phyloP scores from a whole-genome alignment of 1,140 invertebrate species.

The Halictus rubicundus region DNA sequence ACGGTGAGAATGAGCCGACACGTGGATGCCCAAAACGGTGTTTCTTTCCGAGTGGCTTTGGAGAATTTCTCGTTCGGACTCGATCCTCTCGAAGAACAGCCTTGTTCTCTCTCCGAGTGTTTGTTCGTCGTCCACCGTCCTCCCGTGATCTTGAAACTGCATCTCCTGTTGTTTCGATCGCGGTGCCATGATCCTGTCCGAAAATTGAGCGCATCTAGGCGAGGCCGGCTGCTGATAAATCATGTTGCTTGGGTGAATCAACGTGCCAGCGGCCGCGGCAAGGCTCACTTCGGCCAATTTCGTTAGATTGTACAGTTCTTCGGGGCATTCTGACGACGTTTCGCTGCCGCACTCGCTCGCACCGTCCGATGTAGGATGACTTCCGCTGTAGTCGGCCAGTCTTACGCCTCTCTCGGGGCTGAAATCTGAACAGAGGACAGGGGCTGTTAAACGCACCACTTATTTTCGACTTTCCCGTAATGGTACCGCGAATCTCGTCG shows the following conservation, averaged over 20 bases:
- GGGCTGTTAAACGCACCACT: background rate
- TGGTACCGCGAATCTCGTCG: background rate
- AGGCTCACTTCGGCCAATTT: conserved; percentile 87
- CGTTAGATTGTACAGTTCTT: conserved; percentile 88
- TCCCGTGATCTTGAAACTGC: conserved; percentile 20
- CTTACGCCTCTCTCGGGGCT: conserved; percentile 74
- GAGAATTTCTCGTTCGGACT: conserved; percentile 72
- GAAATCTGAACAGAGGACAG: conserved; percentile 64
- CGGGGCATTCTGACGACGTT: conserved; percentile 81
- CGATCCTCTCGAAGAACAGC: conserved; percentile 75
- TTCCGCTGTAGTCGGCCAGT: conserved; percentile 72
- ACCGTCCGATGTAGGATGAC: conserved; percentile 77
- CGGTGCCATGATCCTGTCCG: conserved; percentile 34
- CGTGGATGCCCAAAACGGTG: conserved; percentile 44
- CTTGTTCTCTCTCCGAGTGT: conserved; percentile 69
- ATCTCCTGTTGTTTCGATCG: conserved; percentile 26
- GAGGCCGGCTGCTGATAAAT: conserved; percentile 68
- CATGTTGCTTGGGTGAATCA: conserved; percentile 73
- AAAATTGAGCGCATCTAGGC: conserved; percentile 54
- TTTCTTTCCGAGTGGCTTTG: conserved; percentile 55
- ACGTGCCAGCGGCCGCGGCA: conserved; percentile 83
- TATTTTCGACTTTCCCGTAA: background rate
- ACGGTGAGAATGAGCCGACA: conserved; percentile 34
- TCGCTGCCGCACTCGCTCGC: conserved; percentile 78
- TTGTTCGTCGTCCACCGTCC: conserved; percentile 51